Conservation (phyloP, 2,113 vertebrate species). For the Mesitornis unicolor region DNA sequence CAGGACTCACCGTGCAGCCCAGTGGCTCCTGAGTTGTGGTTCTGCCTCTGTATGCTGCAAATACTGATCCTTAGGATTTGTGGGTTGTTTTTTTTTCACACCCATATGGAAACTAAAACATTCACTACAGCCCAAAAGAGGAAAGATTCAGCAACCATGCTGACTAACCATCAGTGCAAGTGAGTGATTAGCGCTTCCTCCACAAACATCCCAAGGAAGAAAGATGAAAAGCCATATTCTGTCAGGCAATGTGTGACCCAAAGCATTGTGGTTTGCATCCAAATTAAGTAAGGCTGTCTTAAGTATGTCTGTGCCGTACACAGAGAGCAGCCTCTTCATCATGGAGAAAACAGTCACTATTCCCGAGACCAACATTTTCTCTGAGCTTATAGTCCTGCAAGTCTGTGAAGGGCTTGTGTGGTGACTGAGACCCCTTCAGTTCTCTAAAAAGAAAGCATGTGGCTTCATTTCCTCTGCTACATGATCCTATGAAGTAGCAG, state of each 20-base stretch:
- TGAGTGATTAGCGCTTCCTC: not conserved
- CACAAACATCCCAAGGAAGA: not conserved
- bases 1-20: not conserved
- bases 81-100: not conserved
- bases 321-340: not conserved
- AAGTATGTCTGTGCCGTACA: not conserved
- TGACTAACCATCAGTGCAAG: not conserved
- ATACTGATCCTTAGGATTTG: not conserved
- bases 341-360: not conserved
- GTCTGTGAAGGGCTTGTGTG: not conserved
- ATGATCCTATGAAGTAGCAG: not conserved
- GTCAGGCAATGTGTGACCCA: not conserved
- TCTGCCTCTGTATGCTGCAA: not conserved
- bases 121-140: not conserved
- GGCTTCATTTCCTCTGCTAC: not conserved
- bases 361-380: not conserved
- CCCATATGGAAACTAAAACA: not conserved
- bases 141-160: rapidly evolving
- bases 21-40: not conserved
- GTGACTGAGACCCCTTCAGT: rapidly evolving
- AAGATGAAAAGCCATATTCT: not conserved
- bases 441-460: not conserved
- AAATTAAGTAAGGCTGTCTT: not conserved
- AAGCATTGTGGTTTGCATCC: not conserved
- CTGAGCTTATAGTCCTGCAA: rapidly evolving